Evolutionary conservation across 2,888 invertebrate species (phyloP), one percentile per base, ranked within the genome.

Genomic region (Rhabditophanes sp.): DNA sequence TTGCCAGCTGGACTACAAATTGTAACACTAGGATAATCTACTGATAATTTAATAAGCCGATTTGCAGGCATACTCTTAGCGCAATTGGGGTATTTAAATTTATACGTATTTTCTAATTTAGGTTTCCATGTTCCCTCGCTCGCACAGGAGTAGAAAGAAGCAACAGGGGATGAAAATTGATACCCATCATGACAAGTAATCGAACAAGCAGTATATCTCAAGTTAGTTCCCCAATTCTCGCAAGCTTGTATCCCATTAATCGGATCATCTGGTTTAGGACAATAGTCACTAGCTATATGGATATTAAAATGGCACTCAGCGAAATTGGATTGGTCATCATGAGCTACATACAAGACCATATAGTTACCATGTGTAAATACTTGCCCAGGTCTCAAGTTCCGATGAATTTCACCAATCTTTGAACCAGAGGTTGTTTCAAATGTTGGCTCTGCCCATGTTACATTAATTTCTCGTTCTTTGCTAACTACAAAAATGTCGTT

Each of bases 91-190:
- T 65, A 65, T 26, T 42, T 44, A 45, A 64, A 60, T 0, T 34
- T 25, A 21, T 37, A 40, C 19, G 50, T 37, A n/a, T 39, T 35
- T 21, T 39, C 30, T 7, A 50, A 43, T 5, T 48, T 25, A 8
- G 88, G 88, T 51, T 85, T 74, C 93, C 90, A 93, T 69, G 84
- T 82, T 24, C 90, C 93, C 75, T 90, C 88, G 33, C 81, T 82
- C n/a, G 87, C 88, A 64, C 93, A 93, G 1, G 84, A 84, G 67
- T 87, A 93, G 73, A 90, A 90, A 50, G 82, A 80, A 1, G 90
- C 87, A n/a, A 87, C 81, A 36, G 78, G 76, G 64, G 83, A 80
- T 0, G 87, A 84, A 72, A 93, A 93, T 48, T 52, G 55, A 27
- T 46, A 53, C 17, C 63, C 61, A 34, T 59, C 50, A 15, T 55